Evolutionary conservation across 2,888 invertebrate species (phyloP).

Genomic region (Slavum lentiscoides): DNA sequence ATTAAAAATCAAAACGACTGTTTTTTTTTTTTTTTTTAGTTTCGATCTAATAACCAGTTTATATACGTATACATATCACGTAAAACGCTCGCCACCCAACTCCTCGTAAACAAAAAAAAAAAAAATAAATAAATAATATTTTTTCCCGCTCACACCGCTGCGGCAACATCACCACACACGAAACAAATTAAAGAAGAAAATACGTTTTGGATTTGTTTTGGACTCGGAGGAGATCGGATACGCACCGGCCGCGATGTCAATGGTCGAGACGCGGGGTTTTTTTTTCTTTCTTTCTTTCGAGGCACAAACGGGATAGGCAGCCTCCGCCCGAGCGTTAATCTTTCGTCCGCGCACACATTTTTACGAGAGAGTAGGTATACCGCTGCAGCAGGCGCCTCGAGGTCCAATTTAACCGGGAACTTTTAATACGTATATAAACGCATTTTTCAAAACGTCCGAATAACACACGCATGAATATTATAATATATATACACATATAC

Average conservation of each 20-base stretch:
- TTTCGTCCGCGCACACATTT: slow-evolving; percentile 2
- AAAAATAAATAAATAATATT: too few species aligned
- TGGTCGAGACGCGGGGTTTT: slow-evolving; percentile 7
- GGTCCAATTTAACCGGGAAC: slow-evolving; percentile 23
- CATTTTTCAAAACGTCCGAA: slow-evolving; percentile 1
- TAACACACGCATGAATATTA: too few species aligned
- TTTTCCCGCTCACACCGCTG: neutral
- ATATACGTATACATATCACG: neutral
- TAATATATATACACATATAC: neutral
- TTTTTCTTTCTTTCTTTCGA: neutral
- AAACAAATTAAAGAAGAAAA: slow-evolving; percentile 41
- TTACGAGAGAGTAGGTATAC: too few species aligned
- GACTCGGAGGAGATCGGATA: slow-evolving; percentile 23
- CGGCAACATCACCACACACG: neutral
- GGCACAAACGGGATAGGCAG: slow-evolving; percentile 22
- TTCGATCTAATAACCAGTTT: slow-evolving; percentile 39
- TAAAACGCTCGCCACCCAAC: slow-evolving; percentile 12
- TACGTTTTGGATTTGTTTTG: neutral
- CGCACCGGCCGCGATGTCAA: slow-evolving; percentile 24
- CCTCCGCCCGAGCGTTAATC: slow-evolving; percentile 1
- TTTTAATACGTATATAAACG: slow-evolving; percentile 17
- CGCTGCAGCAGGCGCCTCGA: slow-evolving; percentile 2
- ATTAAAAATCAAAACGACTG: slow-evolving; percentile 25
- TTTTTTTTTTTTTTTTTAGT: neutral
- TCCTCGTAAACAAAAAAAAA: neutral